Percentiles rank a stretch among this genome's conserved stretches.
These are phyloP conservation scores for Dendrolimus kikuchii DNA, from an alignment of 1,140 invertebrate genomes.

Conservation along the genomic window DNA sequence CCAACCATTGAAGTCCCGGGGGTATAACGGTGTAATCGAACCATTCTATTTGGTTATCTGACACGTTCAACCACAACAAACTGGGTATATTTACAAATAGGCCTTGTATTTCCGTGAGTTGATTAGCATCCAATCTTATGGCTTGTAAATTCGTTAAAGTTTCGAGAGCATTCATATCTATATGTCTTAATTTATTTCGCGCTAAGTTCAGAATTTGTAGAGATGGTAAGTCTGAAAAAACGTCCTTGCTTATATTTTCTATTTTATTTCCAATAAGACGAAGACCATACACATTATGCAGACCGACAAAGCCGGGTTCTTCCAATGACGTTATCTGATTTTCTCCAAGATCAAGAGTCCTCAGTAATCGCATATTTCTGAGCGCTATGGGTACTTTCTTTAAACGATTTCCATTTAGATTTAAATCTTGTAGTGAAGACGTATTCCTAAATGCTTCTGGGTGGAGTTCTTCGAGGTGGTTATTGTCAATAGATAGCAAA, in stretches of 20 bases:
- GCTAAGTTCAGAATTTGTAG: conserved; percentile 92
- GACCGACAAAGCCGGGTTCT: conserved; percentile 85
- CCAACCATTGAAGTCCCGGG: conserved; percentile 87
- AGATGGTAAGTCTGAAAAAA: conserved; percentile 85
- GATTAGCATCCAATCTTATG: conserved; percentile 89
- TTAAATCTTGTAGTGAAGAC: conserved; percentile 87
- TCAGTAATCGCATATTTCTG: conserved; percentile 79
- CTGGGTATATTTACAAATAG: conserved; percentile 87
- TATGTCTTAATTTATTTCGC: conserved; percentile 84
- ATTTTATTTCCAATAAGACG: conserved; percentile 91
- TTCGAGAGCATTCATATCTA: conserved; percentile 89
- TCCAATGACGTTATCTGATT: conserved; percentile 85
- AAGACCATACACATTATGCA: conserved; percentile 85
- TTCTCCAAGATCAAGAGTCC: conserved; percentile 88
- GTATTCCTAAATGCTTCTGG: conserved; percentile 87
- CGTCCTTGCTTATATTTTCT: conserved; percentile 86
- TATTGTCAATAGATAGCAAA: conserved; percentile 85
- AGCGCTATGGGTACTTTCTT: conserved; percentile 85
- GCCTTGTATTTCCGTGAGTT: conserved; percentile 87
- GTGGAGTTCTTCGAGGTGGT: conserved; percentile 82
- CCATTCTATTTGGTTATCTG: conserved; percentile 90
- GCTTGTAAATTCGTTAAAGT: conserved; percentile 86
- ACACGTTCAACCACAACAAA: conserved; percentile 92
- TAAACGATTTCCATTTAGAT: conserved; percentile 88
- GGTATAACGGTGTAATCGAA: conserved; percentile 94